Evolutionary conservation across 2,797 vertebrate genomes (phyloP), one percentile per base, ranked within the genome.

Genomic region (Mus spretus): DNA sequence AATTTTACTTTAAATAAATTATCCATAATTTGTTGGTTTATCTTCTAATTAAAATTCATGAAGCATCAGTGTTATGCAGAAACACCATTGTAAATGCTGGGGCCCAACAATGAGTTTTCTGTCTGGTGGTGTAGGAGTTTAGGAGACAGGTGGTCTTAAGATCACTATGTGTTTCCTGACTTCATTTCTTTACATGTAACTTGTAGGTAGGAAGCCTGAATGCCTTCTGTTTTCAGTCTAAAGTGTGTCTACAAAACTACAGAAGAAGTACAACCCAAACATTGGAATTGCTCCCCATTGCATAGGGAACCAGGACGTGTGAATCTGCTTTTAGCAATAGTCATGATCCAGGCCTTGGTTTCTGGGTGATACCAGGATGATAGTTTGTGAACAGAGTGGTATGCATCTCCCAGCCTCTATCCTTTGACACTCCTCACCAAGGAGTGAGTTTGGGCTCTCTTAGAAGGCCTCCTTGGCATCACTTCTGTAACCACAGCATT

Each of bases 1-100:
- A 77, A 87, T 83, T 95, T 70, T 44, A 90, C 84, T 89, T 82
- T 83, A 83, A 72, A 20, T 55, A 57, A 93, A 93, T 57, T 83
- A 89, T 47, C 20, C 6, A 75, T 28, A 79, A 10, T 92, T 63
- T 81, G 80, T 79, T 87, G 26, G 65, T 79, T 91, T 34, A 53
- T 89, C 44, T 61, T 57, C n/a, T 81, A 78, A 78, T 31, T 24
- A 63, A 44, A 93, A 82, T 84, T 31, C 70, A 50, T 47, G 50
- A 20, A 95, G 28, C 55, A 53, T 90, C 72, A 31, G 0, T 93
- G 91, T 95, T 92, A 53, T 50, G 14, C 57, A 65, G 87, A 63
- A 61, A n/a, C 53, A 77, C 59, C 79, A 12, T 53, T 95, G 59
- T 78, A 59, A n/a, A 85, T 61, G 47, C 31, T 57, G 14, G 20